Percentiles rank a stretch among this genome's conserved stretches.
Conservation (phyloP, 2,888 invertebrate species). For the Drosophila anomalata region DNA sequence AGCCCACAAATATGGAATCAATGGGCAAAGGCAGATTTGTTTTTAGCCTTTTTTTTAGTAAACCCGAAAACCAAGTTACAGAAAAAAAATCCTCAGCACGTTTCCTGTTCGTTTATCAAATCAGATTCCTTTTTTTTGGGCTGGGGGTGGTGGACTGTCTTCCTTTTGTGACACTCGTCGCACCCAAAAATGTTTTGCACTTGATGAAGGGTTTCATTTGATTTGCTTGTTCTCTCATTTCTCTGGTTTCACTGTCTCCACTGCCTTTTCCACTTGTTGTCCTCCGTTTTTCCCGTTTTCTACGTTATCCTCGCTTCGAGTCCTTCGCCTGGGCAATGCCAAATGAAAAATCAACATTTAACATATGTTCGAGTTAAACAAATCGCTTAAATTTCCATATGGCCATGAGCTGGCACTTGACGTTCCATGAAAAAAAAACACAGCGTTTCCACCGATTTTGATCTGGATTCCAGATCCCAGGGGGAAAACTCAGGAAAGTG, state of each 20-base stretch:
- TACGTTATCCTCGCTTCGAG: slow-evolving; percentile 3
- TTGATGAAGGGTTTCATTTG: slow-evolving; percentile 77
- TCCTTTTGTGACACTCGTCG: slow-evolving; percentile 49
- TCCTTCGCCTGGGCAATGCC: slow-evolving; percentile 36
- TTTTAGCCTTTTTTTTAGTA: slow-evolving; percentile 19
- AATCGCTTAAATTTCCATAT: slow-evolving; percentile 69
- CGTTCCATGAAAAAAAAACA: slow-evolving; percentile 6
- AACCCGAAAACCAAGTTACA: slow-evolving; percentile 26
- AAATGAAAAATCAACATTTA: slow-evolving; percentile 71
- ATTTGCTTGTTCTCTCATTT: slow-evolving; percentile 72
- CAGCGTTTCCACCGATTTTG: not conserved
- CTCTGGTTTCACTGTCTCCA: slow-evolving; percentile 65
- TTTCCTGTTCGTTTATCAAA: slow-evolving; percentile 28
- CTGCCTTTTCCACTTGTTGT: slow-evolving; percentile 53
- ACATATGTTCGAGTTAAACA: slow-evolving; percentile 63
- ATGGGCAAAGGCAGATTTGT: slow-evolving; percentile 34
- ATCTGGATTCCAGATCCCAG: not conserved
- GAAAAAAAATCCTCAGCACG: slow-evolving; percentile 31
- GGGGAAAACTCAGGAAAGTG: slow-evolving; percentile 2
- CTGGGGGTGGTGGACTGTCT: slow-evolving; percentile 9
- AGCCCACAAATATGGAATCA: slow-evolving; percentile 52
- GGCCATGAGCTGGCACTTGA: slow-evolving; percentile 31
- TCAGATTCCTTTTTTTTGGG: slow-evolving; percentile 24
- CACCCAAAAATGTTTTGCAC: slow-evolving; percentile 60
- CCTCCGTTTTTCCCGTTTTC: slow-evolving; percentile 7